These are phyloP conservation scores for Hippasteria phrygiana DNA, from an alignment of 53 echinoderm and acorn worm species.

Conservation along the genomic window DNA sequence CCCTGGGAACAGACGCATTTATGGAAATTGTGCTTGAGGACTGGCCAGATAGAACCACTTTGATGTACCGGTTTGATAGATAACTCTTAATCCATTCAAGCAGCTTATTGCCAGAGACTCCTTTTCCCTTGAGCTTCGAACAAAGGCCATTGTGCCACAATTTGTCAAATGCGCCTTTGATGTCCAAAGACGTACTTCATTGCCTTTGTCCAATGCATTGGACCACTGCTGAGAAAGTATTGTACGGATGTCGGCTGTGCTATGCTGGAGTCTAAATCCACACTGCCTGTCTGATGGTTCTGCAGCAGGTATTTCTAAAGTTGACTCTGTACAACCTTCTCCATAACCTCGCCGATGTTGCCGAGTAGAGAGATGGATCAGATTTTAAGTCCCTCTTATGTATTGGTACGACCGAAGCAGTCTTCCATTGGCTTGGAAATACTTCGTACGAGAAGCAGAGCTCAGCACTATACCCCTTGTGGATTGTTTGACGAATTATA, in stretches of 20 bases:
- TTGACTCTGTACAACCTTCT: background rate
- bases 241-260: constrained; percentile 14
- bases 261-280: constrained; percentile 1
- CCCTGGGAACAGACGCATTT: constrained; percentile 62
- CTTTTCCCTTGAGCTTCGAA: constrained; percentile 49
- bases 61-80: constrained; percentile 50
- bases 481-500: too few relatives aligned
- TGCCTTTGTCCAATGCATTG: background rate
- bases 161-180: constrained; percentile 25
- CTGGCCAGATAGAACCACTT: constrained; percentile 66
- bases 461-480: too few relatives aligned
- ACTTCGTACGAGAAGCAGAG: too few relatives aligned
- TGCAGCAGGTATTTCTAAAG: background rate
- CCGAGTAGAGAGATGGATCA: constrained; percentile 3
- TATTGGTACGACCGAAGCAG: background rate
- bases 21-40: constrained; percentile 34
- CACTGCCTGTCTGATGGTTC: background rate
- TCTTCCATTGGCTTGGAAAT: too few relatives aligned
- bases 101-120: constrained; percentile 60
- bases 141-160: background rate
- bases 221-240: constrained; percentile 1
- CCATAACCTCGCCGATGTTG: constrained; percentile 29
- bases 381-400: constrained; percentile 2
- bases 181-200: constrained; percentile 3
- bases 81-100: constrained; percentile 49